Percentiles rank a stretch among this genome's conserved stretches.
Evolutionary conservation across 2,797 vertebrate species (phyloP).

Genomic region (Galagoides demidoff): DNA sequence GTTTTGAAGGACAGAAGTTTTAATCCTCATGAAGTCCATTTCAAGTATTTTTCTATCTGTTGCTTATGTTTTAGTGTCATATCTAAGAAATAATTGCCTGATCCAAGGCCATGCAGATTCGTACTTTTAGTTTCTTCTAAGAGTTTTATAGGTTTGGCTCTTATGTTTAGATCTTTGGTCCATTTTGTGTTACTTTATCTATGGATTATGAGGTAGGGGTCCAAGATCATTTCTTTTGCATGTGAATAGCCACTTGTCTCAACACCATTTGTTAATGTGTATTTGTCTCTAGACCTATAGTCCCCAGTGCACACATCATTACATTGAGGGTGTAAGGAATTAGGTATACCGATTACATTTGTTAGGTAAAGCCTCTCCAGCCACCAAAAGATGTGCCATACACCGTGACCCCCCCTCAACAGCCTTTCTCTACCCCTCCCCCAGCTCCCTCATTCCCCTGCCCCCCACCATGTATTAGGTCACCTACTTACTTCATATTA

Average conservation of each 20-base stretch:
- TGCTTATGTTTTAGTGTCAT: not conserved
- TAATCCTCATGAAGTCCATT: not conserved
- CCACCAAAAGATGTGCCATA: no score
- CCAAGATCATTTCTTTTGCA: not conserved
- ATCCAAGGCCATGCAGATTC: not conserved
- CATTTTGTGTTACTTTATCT: not conserved
- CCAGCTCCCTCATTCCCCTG: no score
- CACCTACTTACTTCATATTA: no score
- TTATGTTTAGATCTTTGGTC: not conserved
- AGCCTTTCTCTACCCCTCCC: no score
- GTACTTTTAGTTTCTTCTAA: not conserved
- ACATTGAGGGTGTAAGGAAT: no score
- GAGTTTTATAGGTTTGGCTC: not conserved
- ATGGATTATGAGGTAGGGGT: not conserved
- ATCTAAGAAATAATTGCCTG: not conserved
- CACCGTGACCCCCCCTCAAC: no score
- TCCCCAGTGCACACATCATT: not conserved
- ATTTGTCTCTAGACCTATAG: not conserved
- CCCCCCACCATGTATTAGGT: no score
- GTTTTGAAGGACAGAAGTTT: not conserved
- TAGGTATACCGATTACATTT: no score
- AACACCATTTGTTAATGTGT: not conserved
- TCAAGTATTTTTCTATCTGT: not conserved
- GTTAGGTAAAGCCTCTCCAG: no score
- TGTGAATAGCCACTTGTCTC: not conserved